Base-by-base conservation (phyloP, 64 coral and sea anemone genomes). In the Pocillopora verrucosa region DNA sequence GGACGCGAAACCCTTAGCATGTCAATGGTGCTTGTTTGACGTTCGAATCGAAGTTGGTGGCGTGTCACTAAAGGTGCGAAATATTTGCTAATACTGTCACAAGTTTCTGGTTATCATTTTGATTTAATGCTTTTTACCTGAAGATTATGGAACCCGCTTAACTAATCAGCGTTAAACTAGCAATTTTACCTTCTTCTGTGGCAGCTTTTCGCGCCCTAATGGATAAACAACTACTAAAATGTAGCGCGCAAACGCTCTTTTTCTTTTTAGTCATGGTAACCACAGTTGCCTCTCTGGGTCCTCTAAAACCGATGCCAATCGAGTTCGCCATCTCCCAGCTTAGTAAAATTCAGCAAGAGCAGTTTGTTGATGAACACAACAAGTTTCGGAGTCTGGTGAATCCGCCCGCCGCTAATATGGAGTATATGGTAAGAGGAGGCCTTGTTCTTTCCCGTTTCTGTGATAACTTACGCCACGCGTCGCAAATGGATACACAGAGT, bases 331-430 rank as follows among this genome's bases (percentile, higher is more conserved):
- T 77, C 10, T 82, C 86, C 5, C 16, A 25, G 7, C 30, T 94
- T 61, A 35, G 87, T 64, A 60, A 78, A 58, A 13, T 59, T 25
- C 78, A 89, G 36, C 77, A 89, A 86, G 76, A 94, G 73, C 59
- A 86, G 7, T 88, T 94, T 76, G 58, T 94, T 12, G 92, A 94
- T 79, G 65, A 83, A 80, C 87, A 94, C 34, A 94, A 94, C 22
- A 74, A 74, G 25, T 94, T 76, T 72, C 72, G 92, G 34, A 72
- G 86, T 9, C 77, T 79, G 51, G 92, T 89, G 51, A 9, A 59
- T n/a, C 92, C 92, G 19, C 41, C 86, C 5, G 92, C 92, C 11
- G 92, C 92, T 24, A 89, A 93, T 73, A 94, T 94, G 87, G 88
- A 94, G 36, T 94, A 89, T 77, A 59, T 89, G 92, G 92, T 94